Conservation (phyloP, 2,113 vertebrate species). For the Amia ocellicauda region DNA sequence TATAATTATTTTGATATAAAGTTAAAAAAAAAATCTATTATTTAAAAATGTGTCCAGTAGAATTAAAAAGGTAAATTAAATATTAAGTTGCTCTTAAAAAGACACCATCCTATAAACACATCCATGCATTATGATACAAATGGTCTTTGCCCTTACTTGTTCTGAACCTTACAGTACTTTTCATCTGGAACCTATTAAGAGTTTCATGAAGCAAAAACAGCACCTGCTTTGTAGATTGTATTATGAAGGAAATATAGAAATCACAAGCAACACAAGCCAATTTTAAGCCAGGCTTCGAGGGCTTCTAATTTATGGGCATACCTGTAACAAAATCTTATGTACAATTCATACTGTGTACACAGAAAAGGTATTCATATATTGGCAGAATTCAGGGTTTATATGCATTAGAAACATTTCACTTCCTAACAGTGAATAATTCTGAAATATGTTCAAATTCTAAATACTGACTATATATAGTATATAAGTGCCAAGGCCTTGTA, state of each 20-base stretch:
- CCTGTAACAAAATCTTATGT: constrained; percentile 78
- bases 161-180: neutral
- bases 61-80: neutral
- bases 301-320: constrained; percentile 56
- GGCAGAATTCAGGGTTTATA: too few species aligned
- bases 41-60: neutral
- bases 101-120: neutral
- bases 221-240: constrained; percentile 28
- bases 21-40: neutral
- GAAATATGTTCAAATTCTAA: too few species aligned
- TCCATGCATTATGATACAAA: neutral
- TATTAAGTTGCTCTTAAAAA: neutral
- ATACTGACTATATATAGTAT: too few species aligned
- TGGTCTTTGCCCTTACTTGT: neutral
- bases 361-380: too few species aligned
- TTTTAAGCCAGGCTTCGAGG: too few species aligned
- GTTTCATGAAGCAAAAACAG: constrained; percentile 27
- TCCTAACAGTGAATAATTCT: too few species aligned
- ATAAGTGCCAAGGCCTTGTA: too few species aligned
- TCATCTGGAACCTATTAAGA: constrained; percentile 33
- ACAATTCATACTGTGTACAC: too few species aligned
- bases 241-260: too few species aligned
- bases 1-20: neutral
- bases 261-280: too few species aligned
- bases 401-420: too few species aligned